Evolutionary conservation across 2,888 invertebrate genomes (phyloP), one percentile per base, ranked within the genome.

Genomic region (Lucinisca nassula): DNA sequence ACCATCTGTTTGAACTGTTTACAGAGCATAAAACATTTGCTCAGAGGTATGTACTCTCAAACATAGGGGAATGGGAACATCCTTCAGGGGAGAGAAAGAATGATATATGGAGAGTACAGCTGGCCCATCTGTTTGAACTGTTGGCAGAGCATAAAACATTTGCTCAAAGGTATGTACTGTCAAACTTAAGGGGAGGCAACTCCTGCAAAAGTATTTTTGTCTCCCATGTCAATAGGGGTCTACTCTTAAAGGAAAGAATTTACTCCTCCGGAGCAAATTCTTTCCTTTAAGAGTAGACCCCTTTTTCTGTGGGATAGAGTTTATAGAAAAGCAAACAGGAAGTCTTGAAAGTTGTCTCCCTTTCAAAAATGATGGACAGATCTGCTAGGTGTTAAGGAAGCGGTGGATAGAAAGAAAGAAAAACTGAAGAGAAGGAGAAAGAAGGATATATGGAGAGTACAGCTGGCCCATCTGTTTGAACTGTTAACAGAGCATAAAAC

Each of bases 361-460:
- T n/a, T n/a, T n/a, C n/a, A n/a, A n/a, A n/a, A n/a, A n/a, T n/a
- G n/a, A n/a, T n/a, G n/a, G n/a, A n/a, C n/a, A n/a, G n/a, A n/a
- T n/a, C n/a, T 98, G 10, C 97, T 98, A 0, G 98, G 98, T 91
- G 97, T 99, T 84, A 98, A 99, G 27, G 99, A 99, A 96, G 99
- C 99, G 0, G 98, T 99, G 30, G 99, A 99, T 96, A 97, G 98
- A 74, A 99, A 99, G 95, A 99, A 99, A 96, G 99, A 99, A 96
- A 99, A 99, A 96, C 98, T 99, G 97, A 97, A 99, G 81, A 97
- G 99, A 58, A 97, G 99, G 55, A 97, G 99, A 81, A 97, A 99
- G 55, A 97, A 99, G 81, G 99, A 99, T 96, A 98, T 99, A 17
- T 97, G 99, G 76, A 97, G 99, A 67, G 97, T 99, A 61, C 98